Evolutionary conservation across 2,797 vertebrate genomes (phyloP), one percentile per base, ranked within the genome.

Genomic region (Sylvilagus floridanus): DNA sequence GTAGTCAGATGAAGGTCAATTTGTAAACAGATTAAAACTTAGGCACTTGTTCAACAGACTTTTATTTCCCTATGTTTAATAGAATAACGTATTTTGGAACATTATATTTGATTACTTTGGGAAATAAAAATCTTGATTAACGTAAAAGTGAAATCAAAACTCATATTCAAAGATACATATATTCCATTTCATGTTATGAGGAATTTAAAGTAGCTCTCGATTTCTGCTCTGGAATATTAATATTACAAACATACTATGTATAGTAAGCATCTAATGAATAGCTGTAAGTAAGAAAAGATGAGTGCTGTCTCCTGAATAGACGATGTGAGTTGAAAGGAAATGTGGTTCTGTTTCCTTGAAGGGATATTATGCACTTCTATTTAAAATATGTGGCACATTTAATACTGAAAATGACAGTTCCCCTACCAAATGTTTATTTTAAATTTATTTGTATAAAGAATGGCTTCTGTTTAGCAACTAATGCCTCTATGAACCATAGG

Each of bases 401-500:
- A 54, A 3, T 84, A 32, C 54, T 19, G 90, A 79, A 76, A 9
- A 91, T 52, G 10, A 54, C 30, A 79, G 90, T 52, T 62, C 12
- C 4, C 72, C 92, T 65, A 86, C 32, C 21, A 87, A 54, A 62
- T 42, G 50, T 72, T 81, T 88, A 21, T 83, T 92, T 93, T 52
- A 54, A 65, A 84, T 69, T 72, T 7, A 77, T 93, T 86, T 86
- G 7, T 42, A n/a, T 81, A 84, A 87, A 88, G 3, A 91, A 69
- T 26, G 1, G 3, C 24, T 90, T 90, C 0, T 92, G 0, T 94
- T 10, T 62, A n/a, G 1, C 13, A 79, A n/a, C 5, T 65, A 4
- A 26, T 12, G 9, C 32, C 21, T 52, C 12, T 71, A 1, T 78
- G 11, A 37, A 10, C 11, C 5, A 6, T 71, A 54, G 30, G 21